Conservation (phyloP, 2,888 invertebrate genomes). For the Protophormia terraenovae region DNA sequence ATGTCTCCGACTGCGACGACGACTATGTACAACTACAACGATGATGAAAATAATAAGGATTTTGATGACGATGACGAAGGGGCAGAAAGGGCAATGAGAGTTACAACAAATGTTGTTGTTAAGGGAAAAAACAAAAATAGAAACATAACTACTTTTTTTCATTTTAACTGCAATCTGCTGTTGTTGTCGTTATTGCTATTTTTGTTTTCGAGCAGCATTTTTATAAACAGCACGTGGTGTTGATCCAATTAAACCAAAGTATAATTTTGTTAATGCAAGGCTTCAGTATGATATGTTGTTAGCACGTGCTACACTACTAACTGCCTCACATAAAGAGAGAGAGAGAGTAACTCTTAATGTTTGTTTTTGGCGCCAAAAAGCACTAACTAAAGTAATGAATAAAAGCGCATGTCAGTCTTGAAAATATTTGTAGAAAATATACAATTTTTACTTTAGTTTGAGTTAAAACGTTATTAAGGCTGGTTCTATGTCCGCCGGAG, state of each 20-base stretch:
- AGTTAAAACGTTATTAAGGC: constrained; percentile 46
- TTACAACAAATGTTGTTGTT: constrained; percentile 47
- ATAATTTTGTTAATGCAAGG: constrained; percentile 70
- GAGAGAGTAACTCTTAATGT: constrained; percentile 28
- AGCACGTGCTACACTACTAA: constrained; percentile 66
- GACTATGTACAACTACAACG: constrained; percentile 3
- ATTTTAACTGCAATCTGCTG: not conserved
- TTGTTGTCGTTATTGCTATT: constrained; percentile 3
- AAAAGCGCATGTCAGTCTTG: constrained; percentile 57
- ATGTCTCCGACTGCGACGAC: constrained; percentile 6
- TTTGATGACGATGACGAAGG: constrained; percentile 26
- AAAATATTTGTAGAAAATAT: constrained; percentile 13
- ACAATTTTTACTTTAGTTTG: constrained; percentile 54
- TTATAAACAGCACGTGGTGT: constrained; percentile 73
- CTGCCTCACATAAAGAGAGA: constrained; percentile 16
- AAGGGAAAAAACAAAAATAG: constrained; percentile 45
- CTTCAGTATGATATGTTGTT: constrained; percentile 46
- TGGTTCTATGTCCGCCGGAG: constrained; percentile 24
- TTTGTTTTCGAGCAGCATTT: constrained; percentile 57
- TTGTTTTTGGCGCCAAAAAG: constrained; percentile 68
- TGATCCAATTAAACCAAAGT: constrained; percentile 75
- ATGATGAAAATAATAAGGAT: no score
- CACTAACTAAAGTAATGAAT: constrained; percentile 11
- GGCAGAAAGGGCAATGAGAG: no score
- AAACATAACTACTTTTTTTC: constrained; percentile 21